Conservation (phyloP, 2,888 invertebrate genomes). For the Melanostoma mellinum region DNA sequence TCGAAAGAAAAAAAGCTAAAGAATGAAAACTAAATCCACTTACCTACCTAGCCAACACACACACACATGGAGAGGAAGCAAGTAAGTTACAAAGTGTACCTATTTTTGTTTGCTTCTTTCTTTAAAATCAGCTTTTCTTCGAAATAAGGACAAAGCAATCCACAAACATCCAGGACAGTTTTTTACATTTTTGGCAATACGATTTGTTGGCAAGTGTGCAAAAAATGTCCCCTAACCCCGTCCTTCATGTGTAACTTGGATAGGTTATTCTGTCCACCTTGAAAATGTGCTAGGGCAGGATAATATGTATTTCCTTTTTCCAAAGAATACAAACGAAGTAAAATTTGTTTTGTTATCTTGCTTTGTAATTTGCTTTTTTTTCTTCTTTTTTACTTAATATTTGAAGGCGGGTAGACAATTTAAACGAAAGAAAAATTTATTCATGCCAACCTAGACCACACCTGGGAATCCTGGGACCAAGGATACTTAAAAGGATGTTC, state of each 20-base stretch:
- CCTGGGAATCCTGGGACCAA: constrained; percentile 1
- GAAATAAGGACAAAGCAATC: constrained; percentile 3
- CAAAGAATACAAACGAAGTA: no score
- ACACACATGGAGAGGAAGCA: neutral
- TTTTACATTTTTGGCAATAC: constrained; percentile 1
- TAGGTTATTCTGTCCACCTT: no score
- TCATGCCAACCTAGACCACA: neutral
- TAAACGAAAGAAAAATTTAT: neutral
- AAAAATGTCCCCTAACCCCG: neutral
- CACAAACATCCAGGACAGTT: neutral
- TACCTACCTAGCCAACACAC: neutral
- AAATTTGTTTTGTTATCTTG: no score
- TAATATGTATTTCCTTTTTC: no score
- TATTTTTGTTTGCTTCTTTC: neutral
- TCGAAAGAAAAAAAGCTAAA: neutral
- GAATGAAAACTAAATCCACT: neutral
- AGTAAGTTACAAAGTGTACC: neutral
- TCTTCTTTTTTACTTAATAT: no score
- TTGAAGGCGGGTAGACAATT: no score
- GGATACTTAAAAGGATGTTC: constrained; percentile 8
- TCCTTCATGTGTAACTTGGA: no score
- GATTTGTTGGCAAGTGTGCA: constrained; percentile 4
- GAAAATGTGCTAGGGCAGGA: no score
- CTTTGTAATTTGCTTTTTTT: no score
- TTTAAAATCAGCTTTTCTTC: neutral